Base-by-base conservation (phyloP, 2,888 invertebrate genomes). In the Ophioninae sp. region DNA sequence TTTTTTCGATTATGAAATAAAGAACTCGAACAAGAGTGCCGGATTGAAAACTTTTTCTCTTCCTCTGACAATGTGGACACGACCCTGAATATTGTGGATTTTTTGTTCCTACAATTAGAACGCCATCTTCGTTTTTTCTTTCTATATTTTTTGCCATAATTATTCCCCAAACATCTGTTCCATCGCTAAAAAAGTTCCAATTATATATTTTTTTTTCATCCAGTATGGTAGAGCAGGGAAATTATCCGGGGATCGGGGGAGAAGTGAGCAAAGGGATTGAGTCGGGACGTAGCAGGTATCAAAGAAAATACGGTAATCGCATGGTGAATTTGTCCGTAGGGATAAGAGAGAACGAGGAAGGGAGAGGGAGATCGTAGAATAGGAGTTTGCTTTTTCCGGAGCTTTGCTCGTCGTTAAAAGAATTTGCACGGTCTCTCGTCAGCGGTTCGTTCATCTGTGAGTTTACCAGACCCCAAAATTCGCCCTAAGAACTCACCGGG, bases 381-480 rank as follows among this genome's bases (percentile, higher is more conserved):
- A 79, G 74, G 81, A 83, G 81, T 84, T 85, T 81, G 88, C 87
- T 89, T 90, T 85, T 88, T 89, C 88, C 89, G 87, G 86, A 83
- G 86, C 89, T 89, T 88, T 88, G 89, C 87, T 85, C 89, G 88
- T 92, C 91, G 91, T 93, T 93, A 93, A 91, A 92, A 91, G 90
- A 92, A 92, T 93, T 92, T 91, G 83, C 88, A 88, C 90, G 89
- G 88, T 87, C 90, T 88, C 91, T 90, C 89, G 92, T 93, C 93
- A 92, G 89, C 87, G 85, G 90, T 86, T 89, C 91, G 90, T 88
- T 91, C 91, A 90, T 79, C 92, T 91, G 92, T 91, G 87, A 91
- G 79, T 77, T 78, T 76, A 65, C 72, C 83, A 65, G 64, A 67
- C 57, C 50, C 50, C 62, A 64, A 68, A 76, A 69, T 56, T 68